phyloP scores from a whole-genome alignment of 2,888 invertebrate genomes.

The Scaptomyza parva region DNA sequence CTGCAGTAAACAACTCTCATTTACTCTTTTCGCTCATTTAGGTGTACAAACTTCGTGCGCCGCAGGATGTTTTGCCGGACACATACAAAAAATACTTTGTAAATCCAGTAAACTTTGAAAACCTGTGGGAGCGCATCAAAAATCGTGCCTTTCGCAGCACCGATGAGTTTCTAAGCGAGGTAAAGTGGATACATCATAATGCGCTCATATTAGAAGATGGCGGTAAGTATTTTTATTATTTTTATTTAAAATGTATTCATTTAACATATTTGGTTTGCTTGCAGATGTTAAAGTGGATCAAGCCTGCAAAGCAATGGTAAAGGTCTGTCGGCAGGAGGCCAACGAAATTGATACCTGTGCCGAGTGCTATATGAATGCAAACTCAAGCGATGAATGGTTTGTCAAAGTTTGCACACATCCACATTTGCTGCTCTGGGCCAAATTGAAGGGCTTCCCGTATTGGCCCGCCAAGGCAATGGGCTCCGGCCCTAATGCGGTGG shows the following conservation, averaged over 20 bases:
- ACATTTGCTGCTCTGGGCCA: constrained; percentile 97
- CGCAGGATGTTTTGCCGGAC: constrained; percentile 64
- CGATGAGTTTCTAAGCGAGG: constrained; percentile 94
- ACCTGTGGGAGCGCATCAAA: constrained; percentile 91
- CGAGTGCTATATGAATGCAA: constrained; percentile 95
- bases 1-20: constrained; percentile 13
- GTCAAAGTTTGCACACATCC: constrained; percentile 95
- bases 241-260: neutral
- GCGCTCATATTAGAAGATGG: constrained; percentile 93
- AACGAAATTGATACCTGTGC: constrained; percentile 97
- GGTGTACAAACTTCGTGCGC: constrained; percentile 62
- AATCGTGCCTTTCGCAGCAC: constrained; percentile 92
- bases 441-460: constrained; percentile 97
- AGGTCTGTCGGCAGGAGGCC: constrained; percentile 94
- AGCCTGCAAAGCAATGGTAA: constrained; percentile 88
- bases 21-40: constrained; percentile 28
- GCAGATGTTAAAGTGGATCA: constrained; percentile 67
- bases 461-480: constrained; percentile 98
- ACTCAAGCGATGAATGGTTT: constrained; percentile 93
- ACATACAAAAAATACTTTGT: constrained; percentile 89
- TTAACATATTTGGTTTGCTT: neutral
- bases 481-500: constrained; percentile 87
- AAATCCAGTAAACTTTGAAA: constrained; percentile 93
- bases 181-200: constrained; percentile 97
- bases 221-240: constrained; percentile 81